These are phyloP conservation scores for Enteromius anoplus DNA, from an alignment of 2,797 vertebrate species.

Conservation along the genomic window DNA sequence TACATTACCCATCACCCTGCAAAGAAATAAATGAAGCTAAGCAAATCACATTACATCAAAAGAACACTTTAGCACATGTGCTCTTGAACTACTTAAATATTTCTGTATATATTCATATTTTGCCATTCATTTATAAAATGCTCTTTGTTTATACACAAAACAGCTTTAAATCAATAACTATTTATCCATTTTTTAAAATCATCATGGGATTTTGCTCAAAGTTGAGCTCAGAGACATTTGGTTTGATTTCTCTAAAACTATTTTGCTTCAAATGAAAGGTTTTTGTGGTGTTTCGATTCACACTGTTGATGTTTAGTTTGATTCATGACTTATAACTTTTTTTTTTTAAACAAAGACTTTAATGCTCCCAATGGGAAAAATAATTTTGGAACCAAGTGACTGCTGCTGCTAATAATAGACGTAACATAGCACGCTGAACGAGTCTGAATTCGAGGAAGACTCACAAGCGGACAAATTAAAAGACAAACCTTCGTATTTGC, in stretches of 20 bases:
- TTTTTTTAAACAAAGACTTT: background rate
- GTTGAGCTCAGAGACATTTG: background rate
- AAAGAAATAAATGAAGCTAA: background rate
- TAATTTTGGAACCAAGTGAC: background rate
- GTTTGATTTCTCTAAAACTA: background rate
- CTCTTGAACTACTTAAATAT: background rate
- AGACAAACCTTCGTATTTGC: background rate
- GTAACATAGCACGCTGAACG: background rate
- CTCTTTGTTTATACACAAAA: background rate
- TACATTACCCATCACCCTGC: background rate
- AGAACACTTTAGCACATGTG: background rate
- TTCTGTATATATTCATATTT: background rate
- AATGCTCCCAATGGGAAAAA: background rate
- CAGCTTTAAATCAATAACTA: background rate
- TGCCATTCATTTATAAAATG: background rate
- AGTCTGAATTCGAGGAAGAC: background rate
- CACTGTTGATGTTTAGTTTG: background rate
- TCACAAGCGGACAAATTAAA: background rate
- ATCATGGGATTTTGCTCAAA: too few relatives aligned
- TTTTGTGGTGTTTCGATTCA: background rate
- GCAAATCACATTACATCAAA: background rate
- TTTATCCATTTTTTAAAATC: background rate
- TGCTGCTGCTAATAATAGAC: background rate
- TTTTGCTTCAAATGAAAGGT: conserved; percentile 1
- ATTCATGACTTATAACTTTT: background rate